Percentiles rank a stretch among this genome's conserved stretches.
Conservation (phyloP, 2,888 invertebrate species). For the Brachyptera putata region DNA sequence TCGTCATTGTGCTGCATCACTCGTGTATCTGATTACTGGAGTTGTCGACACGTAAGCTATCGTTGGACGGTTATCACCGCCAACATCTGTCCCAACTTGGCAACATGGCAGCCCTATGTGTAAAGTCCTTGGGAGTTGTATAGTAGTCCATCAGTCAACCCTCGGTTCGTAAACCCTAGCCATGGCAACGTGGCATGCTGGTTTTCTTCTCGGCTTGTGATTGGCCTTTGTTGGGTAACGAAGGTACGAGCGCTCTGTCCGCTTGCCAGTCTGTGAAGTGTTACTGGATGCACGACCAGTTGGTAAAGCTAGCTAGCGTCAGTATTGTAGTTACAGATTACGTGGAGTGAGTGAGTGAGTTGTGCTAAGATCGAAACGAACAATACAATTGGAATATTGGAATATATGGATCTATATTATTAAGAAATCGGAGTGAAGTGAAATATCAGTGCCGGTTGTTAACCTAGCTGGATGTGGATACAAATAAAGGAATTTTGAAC, state of each 20-base stretch:
- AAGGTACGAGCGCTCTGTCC: background rate
- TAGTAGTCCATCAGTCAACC: constrained; percentile 31
- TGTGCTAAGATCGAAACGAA: no score
- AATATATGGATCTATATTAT: no score
- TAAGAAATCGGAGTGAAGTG: no score
- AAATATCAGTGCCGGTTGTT: background rate
- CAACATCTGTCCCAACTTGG: constrained; percentile 21
- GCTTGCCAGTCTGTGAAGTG: background rate
- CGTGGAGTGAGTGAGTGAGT: constrained; percentile 4
- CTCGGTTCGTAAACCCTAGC: constrained; percentile 29
- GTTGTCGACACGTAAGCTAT: constrained; percentile 23
- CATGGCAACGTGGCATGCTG: constrained; percentile 32
- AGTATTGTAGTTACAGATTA: no score
- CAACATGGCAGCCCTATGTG: constrained; percentile 29
- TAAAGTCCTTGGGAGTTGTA: constrained; percentile 29
- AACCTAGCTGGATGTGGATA: constrained; percentile 4
- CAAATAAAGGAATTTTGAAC: constrained; percentile 1
- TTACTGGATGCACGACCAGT: constrained; percentile 1
- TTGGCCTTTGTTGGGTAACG: constrained; percentile 29
- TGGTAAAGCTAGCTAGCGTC: constrained; percentile 7
- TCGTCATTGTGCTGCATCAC: constrained; percentile 24
- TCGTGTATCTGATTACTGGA: constrained; percentile 3
- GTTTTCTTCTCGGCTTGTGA: constrained; percentile 28
- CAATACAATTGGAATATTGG: no score
- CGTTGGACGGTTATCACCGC: background rate